Conservation (phyloP, 2,888 invertebrate genomes). For the Iselma pallidipennis region DNA sequence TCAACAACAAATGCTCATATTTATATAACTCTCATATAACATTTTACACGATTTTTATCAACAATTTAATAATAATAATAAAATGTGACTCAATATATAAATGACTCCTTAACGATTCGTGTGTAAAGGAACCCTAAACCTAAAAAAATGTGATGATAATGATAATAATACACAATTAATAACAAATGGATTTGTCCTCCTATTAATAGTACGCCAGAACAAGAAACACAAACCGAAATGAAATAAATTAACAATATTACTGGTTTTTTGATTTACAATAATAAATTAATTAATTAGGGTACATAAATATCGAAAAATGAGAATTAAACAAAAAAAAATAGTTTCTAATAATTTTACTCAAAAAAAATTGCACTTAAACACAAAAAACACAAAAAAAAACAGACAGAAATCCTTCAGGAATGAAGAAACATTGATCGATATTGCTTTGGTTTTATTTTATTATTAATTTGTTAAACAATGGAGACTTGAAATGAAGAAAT, state of each 20-base stretch:
- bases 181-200: conserved; percentile 15
- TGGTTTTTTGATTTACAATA: neutral
- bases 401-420: neutral
- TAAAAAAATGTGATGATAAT: neutral
- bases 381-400: too few relatives aligned
- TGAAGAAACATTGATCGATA: too few relatives aligned
- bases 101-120: neutral
- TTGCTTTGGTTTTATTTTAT: conserved; percentile 36
- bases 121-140: neutral
- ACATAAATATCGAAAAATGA: conserved; percentile 15
- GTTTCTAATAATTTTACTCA: conserved; percentile 33
- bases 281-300: conserved; percentile 19
- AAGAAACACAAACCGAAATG: too few relatives aligned
- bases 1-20: conserved; percentile 33
- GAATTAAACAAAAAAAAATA: conserved; percentile 8
- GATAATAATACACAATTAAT: conserved; percentile 9
- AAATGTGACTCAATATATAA: conserved; percentile 6
- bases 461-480: conserved; percentile 24
- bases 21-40: neutral
- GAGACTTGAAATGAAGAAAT: conserved; percentile 24
- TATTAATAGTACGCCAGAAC: too few relatives aligned
- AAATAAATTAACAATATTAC: neutral
- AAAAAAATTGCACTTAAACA: conserved; percentile 17
- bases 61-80: conserved; percentile 16
- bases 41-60: conserved; percentile 18